phyloP scores from a whole-genome alignment of 2,888 invertebrate species.

The Conops quadrifasciatus region DNA sequence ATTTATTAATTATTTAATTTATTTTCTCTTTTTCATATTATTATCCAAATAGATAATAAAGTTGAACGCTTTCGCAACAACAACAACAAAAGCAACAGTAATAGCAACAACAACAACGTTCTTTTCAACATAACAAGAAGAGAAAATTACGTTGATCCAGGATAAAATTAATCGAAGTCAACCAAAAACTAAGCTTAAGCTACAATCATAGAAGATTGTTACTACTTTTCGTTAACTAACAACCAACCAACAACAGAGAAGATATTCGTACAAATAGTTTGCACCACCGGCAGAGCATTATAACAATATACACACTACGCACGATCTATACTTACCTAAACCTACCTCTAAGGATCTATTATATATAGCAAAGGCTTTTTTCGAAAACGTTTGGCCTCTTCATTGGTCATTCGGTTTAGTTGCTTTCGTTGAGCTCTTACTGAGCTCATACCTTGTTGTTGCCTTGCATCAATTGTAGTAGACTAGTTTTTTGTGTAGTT shows the following conservation, averaged over 20 bases:
- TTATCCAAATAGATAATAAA: slow-evolving; percentile 51
- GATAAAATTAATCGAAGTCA: slow-evolving; percentile 17
- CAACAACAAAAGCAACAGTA: slow-evolving; percentile 31
- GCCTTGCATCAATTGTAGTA: not conserved
- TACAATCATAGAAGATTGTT: slow-evolving; percentile 31
- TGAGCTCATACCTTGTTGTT: not conserved
- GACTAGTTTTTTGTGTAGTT: not conserved
- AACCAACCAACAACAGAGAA: not conserved
- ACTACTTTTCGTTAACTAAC: not conserved
- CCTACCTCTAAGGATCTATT: not conserved
- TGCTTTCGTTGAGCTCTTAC: not conserved
- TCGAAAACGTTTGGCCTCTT: not conserved
- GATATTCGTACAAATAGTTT: not conserved
- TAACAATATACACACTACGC: no score
- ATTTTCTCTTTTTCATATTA: slow-evolving; percentile 1
- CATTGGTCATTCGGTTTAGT: not conserved
- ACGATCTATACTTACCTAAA: not conserved
- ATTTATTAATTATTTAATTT: not conserved
- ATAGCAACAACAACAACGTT: slow-evolving; percentile 42
- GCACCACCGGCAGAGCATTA: slow-evolving; percentile 21
- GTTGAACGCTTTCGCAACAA: slow-evolving; percentile 52
- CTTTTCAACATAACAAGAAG: slow-evolving; percentile 62
- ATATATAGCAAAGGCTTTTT: not conserved
- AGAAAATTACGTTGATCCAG: slow-evolving; percentile 10
- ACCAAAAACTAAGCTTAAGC: slow-evolving; percentile 34